Percentiles rank a stretch among this genome's conserved stretches.
Evolutionary conservation across 2,797 vertebrate genomes (phyloP).

Genomic region (Lophius americanus): DNA sequence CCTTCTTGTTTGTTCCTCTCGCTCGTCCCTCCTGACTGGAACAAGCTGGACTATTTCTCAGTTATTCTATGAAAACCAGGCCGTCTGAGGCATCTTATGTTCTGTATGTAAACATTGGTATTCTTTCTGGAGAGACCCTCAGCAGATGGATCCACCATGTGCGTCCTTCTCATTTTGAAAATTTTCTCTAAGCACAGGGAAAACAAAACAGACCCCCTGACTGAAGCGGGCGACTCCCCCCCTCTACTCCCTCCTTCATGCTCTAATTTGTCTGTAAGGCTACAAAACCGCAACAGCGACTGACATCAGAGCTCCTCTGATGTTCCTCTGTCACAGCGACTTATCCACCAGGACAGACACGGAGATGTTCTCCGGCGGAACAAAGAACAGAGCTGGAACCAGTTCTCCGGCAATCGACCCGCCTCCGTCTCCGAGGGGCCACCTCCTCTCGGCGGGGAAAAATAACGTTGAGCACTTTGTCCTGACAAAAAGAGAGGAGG

Average conservation of each 20-base stretch:
- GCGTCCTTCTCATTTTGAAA: conserved; percentile 5
- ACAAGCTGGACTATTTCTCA: too few relatives aligned
- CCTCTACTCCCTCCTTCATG: conserved; percentile 3
- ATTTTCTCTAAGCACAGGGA: conserved; percentile 15
- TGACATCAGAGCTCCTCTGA: conserved; percentile 57
- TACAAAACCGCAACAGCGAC: conserved; percentile 25
- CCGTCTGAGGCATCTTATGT: neutral
- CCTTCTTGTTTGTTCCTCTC: too few relatives aligned
- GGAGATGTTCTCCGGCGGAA: conserved; percentile 26
- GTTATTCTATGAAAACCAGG: neutral
- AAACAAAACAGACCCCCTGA: conserved; percentile 5
- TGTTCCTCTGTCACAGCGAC: conserved; percentile 40
- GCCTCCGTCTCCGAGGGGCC: conserved; percentile 1
- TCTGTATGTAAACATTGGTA: neutral
- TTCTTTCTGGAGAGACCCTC: neutral
- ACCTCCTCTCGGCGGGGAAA: conserved; percentile 34
- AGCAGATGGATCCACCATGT: neutral
- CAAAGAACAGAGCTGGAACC: conserved; percentile 35
- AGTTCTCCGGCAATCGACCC: conserved; percentile 38
- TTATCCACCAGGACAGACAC: conserved; percentile 48
- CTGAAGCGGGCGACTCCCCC: neutral
- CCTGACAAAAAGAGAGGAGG: conserved; percentile 46
- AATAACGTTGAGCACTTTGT: conserved; percentile 41
- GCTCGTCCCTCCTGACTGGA: too few relatives aligned
- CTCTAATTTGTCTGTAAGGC: conserved; percentile 11